phyloP scores from a whole-genome alignment of 2,888 invertebrate genomes.

The Cataglyphis altisquamis region DNA sequence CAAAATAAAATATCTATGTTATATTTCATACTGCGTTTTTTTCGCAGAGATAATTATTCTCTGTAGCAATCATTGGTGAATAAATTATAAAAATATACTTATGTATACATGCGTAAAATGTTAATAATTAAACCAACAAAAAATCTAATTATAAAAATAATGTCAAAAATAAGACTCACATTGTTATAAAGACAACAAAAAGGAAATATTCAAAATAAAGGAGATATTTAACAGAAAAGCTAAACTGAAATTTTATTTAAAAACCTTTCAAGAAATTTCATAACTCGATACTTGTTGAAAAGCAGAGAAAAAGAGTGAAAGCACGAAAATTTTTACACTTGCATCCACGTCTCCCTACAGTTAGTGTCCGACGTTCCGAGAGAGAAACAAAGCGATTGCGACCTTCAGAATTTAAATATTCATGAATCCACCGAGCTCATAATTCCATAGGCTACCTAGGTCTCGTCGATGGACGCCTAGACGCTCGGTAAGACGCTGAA shows the following conservation, averaged over 20 bases:
- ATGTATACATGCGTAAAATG: neutral
- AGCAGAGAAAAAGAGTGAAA: neutral
- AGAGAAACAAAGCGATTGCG: conserved; percentile 35
- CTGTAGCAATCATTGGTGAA: neutral
- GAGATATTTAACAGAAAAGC: neutral
- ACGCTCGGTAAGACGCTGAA: conserved; percentile 77
- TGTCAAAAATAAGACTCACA: neutral
- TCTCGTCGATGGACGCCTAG: conserved; percentile 74
- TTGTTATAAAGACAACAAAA: neutral
- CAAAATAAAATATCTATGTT: neutral
- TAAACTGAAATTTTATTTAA: conserved; percentile 28
- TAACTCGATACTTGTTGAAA: neutral
- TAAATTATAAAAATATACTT: neutral
- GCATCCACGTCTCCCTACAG: conserved; percentile 20
- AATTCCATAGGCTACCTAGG: conserved; percentile 72
- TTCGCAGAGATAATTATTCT: neutral
- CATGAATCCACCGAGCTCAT: conserved; percentile 61
- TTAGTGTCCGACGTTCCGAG: conserved; percentile 17
- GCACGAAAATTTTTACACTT: neutral
- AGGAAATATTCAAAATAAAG: conserved; percentile 1
- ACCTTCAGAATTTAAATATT: conserved; percentile 67
- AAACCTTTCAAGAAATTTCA: conserved; percentile 8
- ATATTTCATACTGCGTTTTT: neutral
- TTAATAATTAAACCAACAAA: neutral
- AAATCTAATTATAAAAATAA: neutral